phyloP scores from a whole-genome alignment of 2,888 invertebrate species.

The Heteromyza rotundicornis region DNA sequence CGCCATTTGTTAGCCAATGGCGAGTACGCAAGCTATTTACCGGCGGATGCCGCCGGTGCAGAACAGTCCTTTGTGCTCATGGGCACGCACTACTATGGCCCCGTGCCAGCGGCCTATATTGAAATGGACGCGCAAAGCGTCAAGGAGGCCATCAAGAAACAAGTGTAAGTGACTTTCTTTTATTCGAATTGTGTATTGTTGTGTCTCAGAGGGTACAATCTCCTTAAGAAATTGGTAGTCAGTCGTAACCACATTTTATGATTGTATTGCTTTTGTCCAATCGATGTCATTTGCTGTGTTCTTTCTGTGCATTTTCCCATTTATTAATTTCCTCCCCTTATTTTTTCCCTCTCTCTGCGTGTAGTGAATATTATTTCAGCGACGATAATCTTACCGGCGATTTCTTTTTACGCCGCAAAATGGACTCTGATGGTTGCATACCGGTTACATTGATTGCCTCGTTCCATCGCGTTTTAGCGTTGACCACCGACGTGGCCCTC shows the following conservation, averaged over 20 bases:
- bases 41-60: slow-evolving; percentile 54
- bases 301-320: background rate
- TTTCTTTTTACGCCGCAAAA: slow-evolving; percentile 95
- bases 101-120: slow-evolving; percentile 58
- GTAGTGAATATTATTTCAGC: slow-evolving; percentile 98
- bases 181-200: too few species aligned
- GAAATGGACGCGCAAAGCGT: slow-evolving; percentile 67
- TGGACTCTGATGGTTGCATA: slow-evolving; percentile 93
- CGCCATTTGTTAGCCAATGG: slow-evolving; percentile 59
- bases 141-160: slow-evolving; percentile 85
- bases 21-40: slow-evolving; percentile 53
- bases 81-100: slow-evolving; percentile 62
- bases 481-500: slow-evolving; percentile 83
- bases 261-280: background rate
- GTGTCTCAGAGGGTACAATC: too few species aligned
- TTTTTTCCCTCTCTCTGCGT: slow-evolving; percentile 53
- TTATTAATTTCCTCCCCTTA: slow-evolving; percentile 8
- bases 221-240: too few species aligned
- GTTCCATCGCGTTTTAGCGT: slow-evolving; percentile 89
- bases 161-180: slow-evolving; percentile 92
- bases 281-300: too few species aligned
- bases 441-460: slow-evolving; percentile 93
- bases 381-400: slow-evolving; percentile 94
- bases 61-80: slow-evolving; percentile 59
- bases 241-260: too few species aligned